Percentiles rank a stretch among this genome's conserved stretches.
These are phyloP conservation scores for Chouioia cunea DNA, from an alignment of 2,888 invertebrate genomes.

Conservation along the genomic window DNA sequence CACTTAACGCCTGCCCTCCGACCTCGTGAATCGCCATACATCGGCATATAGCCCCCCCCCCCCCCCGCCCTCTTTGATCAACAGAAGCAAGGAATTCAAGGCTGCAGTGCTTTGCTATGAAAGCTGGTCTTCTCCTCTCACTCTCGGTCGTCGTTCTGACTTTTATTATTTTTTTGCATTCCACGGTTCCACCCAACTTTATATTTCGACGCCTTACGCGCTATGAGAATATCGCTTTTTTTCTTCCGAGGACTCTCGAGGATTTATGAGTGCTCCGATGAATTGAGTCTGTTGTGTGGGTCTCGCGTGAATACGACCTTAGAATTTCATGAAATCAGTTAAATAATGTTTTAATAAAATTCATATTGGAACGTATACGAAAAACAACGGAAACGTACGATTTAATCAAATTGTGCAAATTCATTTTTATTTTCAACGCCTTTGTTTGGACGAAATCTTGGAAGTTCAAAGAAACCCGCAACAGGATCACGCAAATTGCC, in stretches of 20 bases:
- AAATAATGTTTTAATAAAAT: neutral
- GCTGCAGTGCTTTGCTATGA: neutral
- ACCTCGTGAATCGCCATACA: slow-evolving; percentile 6
- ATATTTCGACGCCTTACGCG: too few relatives aligned
- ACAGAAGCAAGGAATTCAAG: slow-evolving; percentile 12
- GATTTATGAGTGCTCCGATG: neutral
- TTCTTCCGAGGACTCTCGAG: neutral
- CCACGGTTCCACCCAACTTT: too few relatives aligned
- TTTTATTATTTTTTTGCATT: slow-evolving; percentile 5
- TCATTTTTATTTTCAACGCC: slow-evolving; percentile 6
- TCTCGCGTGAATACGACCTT: neutral
- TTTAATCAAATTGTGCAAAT: slow-evolving; percentile 19
- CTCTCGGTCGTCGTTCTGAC: neutral
- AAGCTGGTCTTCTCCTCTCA: too few relatives aligned
- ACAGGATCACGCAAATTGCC: neutral
- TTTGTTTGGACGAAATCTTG: slow-evolving; percentile 20
- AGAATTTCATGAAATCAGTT: neutral
- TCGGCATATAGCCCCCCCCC: too few relatives aligned
- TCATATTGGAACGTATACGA: neutral
- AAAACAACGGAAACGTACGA: neutral
- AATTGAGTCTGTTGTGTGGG: neutral
- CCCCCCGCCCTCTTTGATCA: neutral
- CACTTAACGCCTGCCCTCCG: slow-evolving; percentile 6
- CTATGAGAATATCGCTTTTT: neutral
- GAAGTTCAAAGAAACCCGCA: slow-evolving; percentile 10